Percentiles rank a stretch among this genome's conserved stretches.
Evolutionary conservation across 2,888 invertebrate species (phyloP).

Genomic region (Coelinius sp.): DNA sequence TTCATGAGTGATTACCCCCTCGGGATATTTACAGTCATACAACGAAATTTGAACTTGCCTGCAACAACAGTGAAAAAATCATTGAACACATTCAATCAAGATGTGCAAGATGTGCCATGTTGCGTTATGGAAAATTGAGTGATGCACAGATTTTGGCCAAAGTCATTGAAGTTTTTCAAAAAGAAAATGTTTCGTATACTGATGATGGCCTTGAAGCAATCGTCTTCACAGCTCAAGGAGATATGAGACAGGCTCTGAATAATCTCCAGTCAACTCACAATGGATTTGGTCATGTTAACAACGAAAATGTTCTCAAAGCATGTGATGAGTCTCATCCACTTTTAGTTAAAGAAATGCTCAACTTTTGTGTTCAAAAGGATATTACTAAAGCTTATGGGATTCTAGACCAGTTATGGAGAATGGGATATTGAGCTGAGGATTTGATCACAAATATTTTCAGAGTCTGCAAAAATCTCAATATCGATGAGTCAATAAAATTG

Average conservation of each 20-base stretch:
- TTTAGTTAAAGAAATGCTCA: conserved; percentile 91
- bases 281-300: conserved; percentile 91
- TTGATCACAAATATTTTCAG: conserved; percentile 95
- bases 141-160: conserved; percentile 93
- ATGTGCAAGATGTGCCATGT: conserved; percentile 96
- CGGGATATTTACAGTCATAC: conserved; percentile 98
- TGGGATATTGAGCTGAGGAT: conserved; percentile 98
- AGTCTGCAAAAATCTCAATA: conserved; percentile 89
- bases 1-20: too few species aligned
- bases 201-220: conserved; percentile 96
- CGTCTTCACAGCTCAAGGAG: conserved; percentile 98
- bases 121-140: conserved; percentile 90
- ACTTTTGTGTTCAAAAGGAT: conserved; percentile 84
- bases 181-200: conserved; percentile 86
- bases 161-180: conserved; percentile 81
- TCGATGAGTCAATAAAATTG: conserved; percentile 86
- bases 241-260: conserved; percentile 97
- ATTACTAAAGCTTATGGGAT: conserved; percentile 90
- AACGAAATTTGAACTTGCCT: conserved; percentile 97
- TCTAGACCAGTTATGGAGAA: conserved; percentile 89
- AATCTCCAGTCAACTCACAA: conserved; percentile 96
- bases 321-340: conserved; percentile 99
- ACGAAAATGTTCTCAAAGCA: conserved; percentile 97
- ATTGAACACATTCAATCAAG: conserved; percentile 99
- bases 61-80: conserved; percentile 98